Evolutionary conservation across 2,113 vertebrate genomes (phyloP).

Genomic region (Verasper variegatus): DNA sequence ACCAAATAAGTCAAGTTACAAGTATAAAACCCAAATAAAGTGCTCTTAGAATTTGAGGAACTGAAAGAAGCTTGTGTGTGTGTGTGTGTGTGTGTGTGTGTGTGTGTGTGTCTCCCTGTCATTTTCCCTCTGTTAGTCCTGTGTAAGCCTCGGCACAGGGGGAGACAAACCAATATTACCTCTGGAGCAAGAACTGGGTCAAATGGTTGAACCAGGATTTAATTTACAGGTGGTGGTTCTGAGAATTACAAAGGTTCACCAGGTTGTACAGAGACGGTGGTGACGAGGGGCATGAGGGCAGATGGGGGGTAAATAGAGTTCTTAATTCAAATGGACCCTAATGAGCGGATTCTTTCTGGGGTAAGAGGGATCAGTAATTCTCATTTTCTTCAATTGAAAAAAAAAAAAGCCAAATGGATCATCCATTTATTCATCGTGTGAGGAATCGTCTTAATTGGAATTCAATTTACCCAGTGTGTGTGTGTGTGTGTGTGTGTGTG

Average conservation of each 20-base stretch:
- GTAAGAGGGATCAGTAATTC: slow-evolving; percentile 60
- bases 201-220: slow-evolving; percentile 54
- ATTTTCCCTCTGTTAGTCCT: slow-evolving; percentile 23
- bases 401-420: slow-evolving; percentile 42
- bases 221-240: slow-evolving; percentile 54
- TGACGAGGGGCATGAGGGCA: slow-evolving; percentile 5
- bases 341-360: slow-evolving; percentile 65
- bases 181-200: slow-evolving; percentile 59
- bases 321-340: slow-evolving; percentile 60
- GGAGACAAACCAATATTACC: slow-evolving; percentile 57
- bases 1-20: not conserved
- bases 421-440: slow-evolving; percentile 71
- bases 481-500: slow-evolving; percentile 5
- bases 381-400: slow-evolving; percentile 68
- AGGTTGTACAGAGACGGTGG: slow-evolving; percentile 25
- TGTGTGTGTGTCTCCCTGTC: not conserved
- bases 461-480: slow-evolving; percentile 65
- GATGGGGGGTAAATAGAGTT: slow-evolving; percentile 29
- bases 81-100: not conserved
- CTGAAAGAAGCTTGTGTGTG: too few species aligned
- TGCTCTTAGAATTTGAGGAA: not conserved
- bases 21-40: too few species aligned
- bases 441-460: slow-evolving; percentile 78
- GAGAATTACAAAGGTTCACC: slow-evolving; percentile 43
- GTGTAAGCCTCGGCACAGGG: slow-evolving; percentile 21